Evolutionary conservation across 2,797 vertebrate species (phyloP).

Genomic region (Oreochromis mossambicus): DNA sequence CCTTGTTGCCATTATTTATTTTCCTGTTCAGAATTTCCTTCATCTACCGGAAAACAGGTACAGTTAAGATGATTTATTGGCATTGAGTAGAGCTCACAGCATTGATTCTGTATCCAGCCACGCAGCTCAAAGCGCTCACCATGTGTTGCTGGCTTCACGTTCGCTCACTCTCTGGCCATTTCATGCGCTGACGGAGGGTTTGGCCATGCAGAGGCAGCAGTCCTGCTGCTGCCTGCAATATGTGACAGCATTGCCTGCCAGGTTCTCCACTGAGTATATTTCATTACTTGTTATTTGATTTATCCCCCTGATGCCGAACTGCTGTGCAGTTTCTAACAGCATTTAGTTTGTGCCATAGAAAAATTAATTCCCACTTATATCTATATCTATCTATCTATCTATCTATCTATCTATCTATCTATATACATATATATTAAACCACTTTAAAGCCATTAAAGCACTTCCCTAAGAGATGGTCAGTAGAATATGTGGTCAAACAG

Average conservation of each 20-base stretch:
- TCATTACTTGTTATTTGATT: slow-evolving; percentile 40
- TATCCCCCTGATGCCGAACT: slow-evolving; percentile 2
- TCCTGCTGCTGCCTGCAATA: slow-evolving; percentile 27
- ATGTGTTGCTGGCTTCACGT: slow-evolving; percentile 41
- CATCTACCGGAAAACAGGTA: slow-evolving; percentile 18
- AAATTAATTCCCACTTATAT: background rate
- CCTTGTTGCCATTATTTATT: background rate
- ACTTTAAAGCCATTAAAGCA: background rate
- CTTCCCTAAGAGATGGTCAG: background rate
- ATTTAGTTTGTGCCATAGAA: slow-evolving; percentile 2
- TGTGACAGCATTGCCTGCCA: slow-evolving; percentile 30
- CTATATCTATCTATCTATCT: background rate
- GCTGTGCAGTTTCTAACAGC: slow-evolving; percentile 17
- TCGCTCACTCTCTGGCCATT: slow-evolving; percentile 27
- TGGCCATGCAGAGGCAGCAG: slow-evolving; percentile 11
- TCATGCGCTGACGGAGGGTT: slow-evolving; percentile 15
- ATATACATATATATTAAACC: background rate
- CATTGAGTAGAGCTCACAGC: slow-evolving; percentile 10
- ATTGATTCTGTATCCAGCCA: slow-evolving; percentile 9
- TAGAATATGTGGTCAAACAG: slow-evolving; percentile 14
- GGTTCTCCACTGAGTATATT: slow-evolving; percentile 26
- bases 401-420: fast-evolving
- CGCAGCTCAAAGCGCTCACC: slow-evolving; percentile 39
- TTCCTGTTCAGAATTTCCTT: background rate
- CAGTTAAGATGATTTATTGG: slow-evolving; percentile 30